Conservation (phyloP, 1,140 invertebrate species). For the Adoxophyes honmai region DNA sequence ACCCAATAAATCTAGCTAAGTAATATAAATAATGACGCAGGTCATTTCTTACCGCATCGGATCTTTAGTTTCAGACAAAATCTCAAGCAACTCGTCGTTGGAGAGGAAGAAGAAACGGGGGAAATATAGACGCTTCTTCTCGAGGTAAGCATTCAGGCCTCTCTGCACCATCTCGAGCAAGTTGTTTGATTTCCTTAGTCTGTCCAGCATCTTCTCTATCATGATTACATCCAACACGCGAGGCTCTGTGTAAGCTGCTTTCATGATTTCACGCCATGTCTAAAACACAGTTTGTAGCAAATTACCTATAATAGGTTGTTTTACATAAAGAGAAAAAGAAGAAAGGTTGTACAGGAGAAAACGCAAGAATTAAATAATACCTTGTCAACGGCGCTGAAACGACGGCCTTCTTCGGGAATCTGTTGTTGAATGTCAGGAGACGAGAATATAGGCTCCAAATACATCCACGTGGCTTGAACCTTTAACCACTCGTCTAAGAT, state of each 20-base stretch:
- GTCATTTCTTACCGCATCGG: constrained; percentile 84
- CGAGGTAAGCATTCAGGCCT: constrained; percentile 94
- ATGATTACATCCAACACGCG: constrained; percentile 90
- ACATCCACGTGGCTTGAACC: constrained; percentile 98
- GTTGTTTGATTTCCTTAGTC: constrained; percentile 92
- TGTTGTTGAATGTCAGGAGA: constrained; percentile 98
- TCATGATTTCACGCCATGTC: constrained; percentile 97
- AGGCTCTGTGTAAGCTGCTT: constrained; percentile 86
- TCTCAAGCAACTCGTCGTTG: constrained; percentile 97
- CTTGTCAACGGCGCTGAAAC: constrained; percentile 95
- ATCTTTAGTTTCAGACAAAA: constrained; percentile 97
- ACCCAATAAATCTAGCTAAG: constrained; percentile 21
- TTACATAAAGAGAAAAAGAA: too few species aligned
- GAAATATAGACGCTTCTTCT: constrained; percentile 96
- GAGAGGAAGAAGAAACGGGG: constrained; percentile 97
- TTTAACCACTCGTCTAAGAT: constrained; percentile 97
- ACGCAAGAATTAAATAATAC: too few species aligned
- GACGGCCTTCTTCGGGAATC: constrained; percentile 93
- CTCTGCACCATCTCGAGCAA: constrained; percentile 93
- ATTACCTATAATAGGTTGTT: too few species aligned
- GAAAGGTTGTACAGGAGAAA: too few species aligned
- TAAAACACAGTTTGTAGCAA: constrained; percentile 28
- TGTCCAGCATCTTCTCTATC: constrained; percentile 96
- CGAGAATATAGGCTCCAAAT: constrained; percentile 98
- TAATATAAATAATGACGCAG: background rate